Conservation (phyloP, 1,140 invertebrate genomes). For the Aphis gossypii region DNA sequence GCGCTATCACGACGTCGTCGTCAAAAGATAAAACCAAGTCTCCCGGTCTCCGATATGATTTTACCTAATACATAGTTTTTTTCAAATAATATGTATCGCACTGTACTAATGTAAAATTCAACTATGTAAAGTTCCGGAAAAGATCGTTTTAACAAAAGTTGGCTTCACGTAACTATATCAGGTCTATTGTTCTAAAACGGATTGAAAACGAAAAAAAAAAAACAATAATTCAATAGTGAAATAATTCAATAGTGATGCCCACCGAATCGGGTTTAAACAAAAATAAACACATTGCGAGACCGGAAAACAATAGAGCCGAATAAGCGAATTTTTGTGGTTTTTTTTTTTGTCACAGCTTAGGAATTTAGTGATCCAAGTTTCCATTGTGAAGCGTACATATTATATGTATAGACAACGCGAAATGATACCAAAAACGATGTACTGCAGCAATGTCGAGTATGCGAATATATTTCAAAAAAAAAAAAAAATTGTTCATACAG, state of each 20-base stretch:
- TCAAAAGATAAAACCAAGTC: neutral
- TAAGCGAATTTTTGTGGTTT: neutral
- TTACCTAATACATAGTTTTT: neutral
- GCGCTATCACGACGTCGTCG: neutral
- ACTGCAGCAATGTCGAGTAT: neutral
- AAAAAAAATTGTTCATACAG: neutral
- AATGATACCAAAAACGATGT: neutral
- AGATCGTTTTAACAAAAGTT: neutral
- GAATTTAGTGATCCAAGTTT: constrained; percentile 4
- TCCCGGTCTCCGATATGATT: too few relatives aligned
- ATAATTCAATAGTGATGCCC: neutral
- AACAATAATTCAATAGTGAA: neutral
- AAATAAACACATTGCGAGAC: constrained; percentile 1
- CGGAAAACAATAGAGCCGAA: constrained; percentile 21
- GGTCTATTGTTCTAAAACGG: neutral
- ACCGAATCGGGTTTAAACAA: neutral
- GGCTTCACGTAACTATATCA: neutral
- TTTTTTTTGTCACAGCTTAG: neutral
- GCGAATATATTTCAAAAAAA: neutral
- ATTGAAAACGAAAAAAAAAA: neutral
- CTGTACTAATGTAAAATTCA: neutral
- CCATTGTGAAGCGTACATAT: neutral
- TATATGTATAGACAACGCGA: neutral
- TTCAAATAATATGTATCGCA: neutral
- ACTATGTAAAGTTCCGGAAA: neutral